Base-by-base conservation (phyloP, 2,797 vertebrate species). In the Dicrostonyx torquatus region DNA sequence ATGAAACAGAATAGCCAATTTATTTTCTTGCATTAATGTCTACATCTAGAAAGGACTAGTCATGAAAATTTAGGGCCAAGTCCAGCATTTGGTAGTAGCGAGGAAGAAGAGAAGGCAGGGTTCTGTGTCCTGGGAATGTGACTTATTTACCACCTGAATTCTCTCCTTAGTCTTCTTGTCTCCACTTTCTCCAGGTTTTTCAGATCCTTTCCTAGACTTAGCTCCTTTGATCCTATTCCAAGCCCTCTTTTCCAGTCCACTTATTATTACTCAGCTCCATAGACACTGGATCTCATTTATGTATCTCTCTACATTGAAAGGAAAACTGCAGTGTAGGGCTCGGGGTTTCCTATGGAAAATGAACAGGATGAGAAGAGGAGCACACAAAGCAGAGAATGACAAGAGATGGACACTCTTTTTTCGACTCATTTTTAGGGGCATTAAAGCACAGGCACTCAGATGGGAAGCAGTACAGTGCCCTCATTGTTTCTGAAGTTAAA, bases 11-110 rank as follows among this genome's bases (percentile, higher is more conserved):
- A 68, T 37, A 53, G 48, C 70, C 24, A 40, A 50, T 50, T 24
- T 29, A 45, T 68, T 93, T 94, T 58, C 94, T 95, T 83, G n/a
- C 10, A 17, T 85, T 77, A 60, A 20, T 31, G 24, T 85, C 82
- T 43, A 48, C 72, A 1, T 55, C 55, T 50, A 24, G 48, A 55
- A 48, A 2, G 24, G 15, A 34, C 15, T 48, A 8, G 17, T 66
- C 9, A 13, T 70, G 48, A 87, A 95, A 89, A 91, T 84, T 53
- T 72, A 90, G 34, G 18, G 9, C 22, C 58, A 50, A 29, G 8
- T 29, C 43, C 31, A 83, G 37, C 14, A 62, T 58, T 93, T 89
- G 29, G 29, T n/a, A 45, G 13, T 15, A 50, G 66, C 13, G 14
- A 31, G 5, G 11, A 90, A 62, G 82, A 53, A 87, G 62, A 24